A percentile compares a stretch with the other conserved stretches of the same genome.
Conservation (phyloP, 2,113 vertebrate species). For the Eira barbara region DNA sequence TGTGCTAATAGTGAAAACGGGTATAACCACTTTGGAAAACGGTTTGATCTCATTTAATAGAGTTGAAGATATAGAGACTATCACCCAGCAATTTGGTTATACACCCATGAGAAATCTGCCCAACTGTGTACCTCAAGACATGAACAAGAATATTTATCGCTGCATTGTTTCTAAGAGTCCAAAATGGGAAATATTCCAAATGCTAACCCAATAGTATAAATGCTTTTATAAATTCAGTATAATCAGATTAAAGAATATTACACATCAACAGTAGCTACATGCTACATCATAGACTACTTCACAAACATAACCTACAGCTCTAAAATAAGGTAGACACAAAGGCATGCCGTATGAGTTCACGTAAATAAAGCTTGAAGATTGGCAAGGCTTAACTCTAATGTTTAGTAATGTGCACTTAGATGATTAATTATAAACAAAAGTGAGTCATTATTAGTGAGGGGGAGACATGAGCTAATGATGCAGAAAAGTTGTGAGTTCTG, state of each 20-base stretch:
- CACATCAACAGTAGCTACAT: not conserved
- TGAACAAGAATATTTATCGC: not conserved
- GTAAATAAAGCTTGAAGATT: not conserved
- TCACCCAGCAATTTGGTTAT: not conserved
- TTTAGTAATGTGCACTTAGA: not conserved
- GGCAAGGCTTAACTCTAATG: not conserved
- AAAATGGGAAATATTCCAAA: not conserved
- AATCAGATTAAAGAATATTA: not conserved
- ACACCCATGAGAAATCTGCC: not conserved
- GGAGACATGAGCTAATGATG: not conserved
- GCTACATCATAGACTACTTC: not conserved
- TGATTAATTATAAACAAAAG: not conserved
- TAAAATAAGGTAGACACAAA: conserved; percentile 23
- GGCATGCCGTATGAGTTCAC: not conserved
- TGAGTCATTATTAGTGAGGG: not conserved
- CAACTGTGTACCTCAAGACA: not conserved
- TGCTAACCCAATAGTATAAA: not conserved
- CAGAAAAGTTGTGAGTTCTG: not conserved
- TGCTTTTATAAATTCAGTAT: not conserved
- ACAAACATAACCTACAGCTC: not conserved
- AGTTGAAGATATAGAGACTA: not conserved
- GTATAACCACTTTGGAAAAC: not conserved
- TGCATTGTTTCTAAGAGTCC: not conserved
- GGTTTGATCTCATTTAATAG: not conserved
- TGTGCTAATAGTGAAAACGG: not conserved